phyloP scores from a whole-genome alignment of 2,888 invertebrate species.

The Drosophila prostipennis region DNA sequence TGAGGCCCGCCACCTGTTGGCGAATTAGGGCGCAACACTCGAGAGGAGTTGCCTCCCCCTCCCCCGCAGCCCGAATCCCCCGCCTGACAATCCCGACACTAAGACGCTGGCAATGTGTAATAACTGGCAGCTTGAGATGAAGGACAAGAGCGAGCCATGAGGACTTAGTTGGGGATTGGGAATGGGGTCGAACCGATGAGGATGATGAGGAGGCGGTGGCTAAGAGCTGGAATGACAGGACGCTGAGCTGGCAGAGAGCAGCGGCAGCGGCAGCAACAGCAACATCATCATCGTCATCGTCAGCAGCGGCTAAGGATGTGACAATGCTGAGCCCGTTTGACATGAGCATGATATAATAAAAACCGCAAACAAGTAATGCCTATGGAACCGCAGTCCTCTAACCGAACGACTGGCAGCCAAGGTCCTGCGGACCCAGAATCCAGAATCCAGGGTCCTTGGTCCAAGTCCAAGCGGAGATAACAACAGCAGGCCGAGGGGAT shows the following conservation, averaged over 20 bases:
- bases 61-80: not conserved
- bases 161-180: constrained; percentile 18
- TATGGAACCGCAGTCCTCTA: constrained; percentile 16
- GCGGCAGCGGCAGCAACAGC: constrained; percentile 36
- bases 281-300: constrained; percentile 13
- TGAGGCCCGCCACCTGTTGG: constrained; percentile 29
- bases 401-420: not conserved
- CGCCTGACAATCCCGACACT: constrained; percentile 49
- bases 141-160: constrained; percentile 24
- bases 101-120: constrained; percentile 67
- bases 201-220: not conserved
- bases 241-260: constrained; percentile 65
- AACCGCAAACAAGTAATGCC: constrained; percentile 75
- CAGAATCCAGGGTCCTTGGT: constrained; percentile 5
- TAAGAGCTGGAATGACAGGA: constrained; percentile 55
- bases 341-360: constrained; percentile 76
- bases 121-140: constrained; percentile 49
- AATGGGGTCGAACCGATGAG: not conserved
- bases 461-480: constrained; percentile 23
- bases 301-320: constrained; percentile 60
- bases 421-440: too few species aligned
- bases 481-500: constrained; percentile 10
- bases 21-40: constrained; percentile 6
- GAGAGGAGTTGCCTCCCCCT: not conserved
- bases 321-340: constrained; percentile 76